Evolutionary conservation across 2,113 vertebrate genomes (phyloP).

Genomic region (Prionailurus viverrinus): DNA sequence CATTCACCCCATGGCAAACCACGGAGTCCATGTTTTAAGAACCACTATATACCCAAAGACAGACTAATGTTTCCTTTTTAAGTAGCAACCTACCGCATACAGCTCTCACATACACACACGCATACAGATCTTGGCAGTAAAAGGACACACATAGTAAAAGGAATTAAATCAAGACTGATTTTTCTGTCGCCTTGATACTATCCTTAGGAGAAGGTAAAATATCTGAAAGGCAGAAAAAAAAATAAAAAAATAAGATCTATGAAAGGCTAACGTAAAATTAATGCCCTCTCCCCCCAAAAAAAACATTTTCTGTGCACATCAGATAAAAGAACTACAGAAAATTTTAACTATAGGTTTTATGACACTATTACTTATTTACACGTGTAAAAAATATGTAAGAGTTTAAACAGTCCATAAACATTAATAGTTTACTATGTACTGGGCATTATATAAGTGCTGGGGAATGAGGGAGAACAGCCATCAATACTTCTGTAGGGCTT

Average conservation of each 20-base stretch:
- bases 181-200: background rate
- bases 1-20: background rate
- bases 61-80: conserved; percentile 34
- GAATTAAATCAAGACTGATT: conserved; percentile 50
- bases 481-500: background rate
- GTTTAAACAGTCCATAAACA: conserved; percentile 2
- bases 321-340: conserved; percentile 29
- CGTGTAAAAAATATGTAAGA: background rate
- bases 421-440: background rate
- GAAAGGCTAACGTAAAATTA: conserved; percentile 54
- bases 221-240: background rate
- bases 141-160: background rate
- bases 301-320: conserved; percentile 48
- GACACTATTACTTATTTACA: conserved; percentile 32
- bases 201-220: conserved; percentile 35
- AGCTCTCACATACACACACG: background rate
- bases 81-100: background rate
- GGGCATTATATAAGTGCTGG: background rate
- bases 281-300: background rate
- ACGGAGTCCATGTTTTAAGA: background rate
- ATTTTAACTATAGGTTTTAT: background rate
- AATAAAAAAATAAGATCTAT: background rate
- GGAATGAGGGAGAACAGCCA: background rate
- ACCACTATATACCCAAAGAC: conserved; percentile 15
- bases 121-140: background rate